Evolutionary conservation across 1,140 invertebrate genomes (phyloP).

Genomic region (Zaprionus nigranus): DNA sequence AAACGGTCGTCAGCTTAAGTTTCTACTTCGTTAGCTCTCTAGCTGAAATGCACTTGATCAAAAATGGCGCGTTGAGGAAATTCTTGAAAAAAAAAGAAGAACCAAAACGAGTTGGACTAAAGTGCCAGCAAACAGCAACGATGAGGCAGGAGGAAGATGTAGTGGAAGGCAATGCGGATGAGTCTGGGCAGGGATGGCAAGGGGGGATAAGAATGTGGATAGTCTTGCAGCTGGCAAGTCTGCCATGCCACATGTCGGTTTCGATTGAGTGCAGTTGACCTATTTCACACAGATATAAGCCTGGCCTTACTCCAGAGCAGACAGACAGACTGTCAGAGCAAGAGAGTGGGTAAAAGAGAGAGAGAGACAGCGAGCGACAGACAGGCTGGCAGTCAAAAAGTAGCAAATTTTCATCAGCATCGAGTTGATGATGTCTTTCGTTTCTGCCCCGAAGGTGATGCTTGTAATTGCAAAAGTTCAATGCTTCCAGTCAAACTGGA

Average conservation of each 20-base stretch:
- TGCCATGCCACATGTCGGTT: conserved; percentile 58
- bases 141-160: neutral
- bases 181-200: neutral
- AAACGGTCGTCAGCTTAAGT: conserved; percentile 47
- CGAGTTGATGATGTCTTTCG: conserved; percentile 58
- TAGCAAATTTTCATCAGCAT: conserved; percentile 58
- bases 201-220: conserved; percentile 19
- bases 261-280: conserved; percentile 69
- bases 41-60: conserved; percentile 75
- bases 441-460: conserved; percentile 62
- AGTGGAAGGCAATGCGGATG: neutral
- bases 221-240: conserved; percentile 36
- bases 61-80: conserved; percentile 61
- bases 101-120: conserved; percentile 29
- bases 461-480: conserved; percentile 77
- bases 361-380: neutral
- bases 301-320: conserved; percentile 3
- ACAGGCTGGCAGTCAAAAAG: conserved; percentile 42
- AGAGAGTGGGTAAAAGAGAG: neutral
- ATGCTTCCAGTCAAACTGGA: conserved; percentile 48
- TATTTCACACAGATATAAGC: conserved; percentile 58
- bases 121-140: conserved; percentile 39
- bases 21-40: conserved; percentile 71
- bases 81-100: conserved; percentile 27
- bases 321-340: conserved; percentile 15